Percentiles rank a stretch among this genome's conserved stretches.
These are phyloP conservation scores for Prolemur simus DNA, from an alignment of 2,113 vertebrate species.

Conservation along the genomic window DNA sequence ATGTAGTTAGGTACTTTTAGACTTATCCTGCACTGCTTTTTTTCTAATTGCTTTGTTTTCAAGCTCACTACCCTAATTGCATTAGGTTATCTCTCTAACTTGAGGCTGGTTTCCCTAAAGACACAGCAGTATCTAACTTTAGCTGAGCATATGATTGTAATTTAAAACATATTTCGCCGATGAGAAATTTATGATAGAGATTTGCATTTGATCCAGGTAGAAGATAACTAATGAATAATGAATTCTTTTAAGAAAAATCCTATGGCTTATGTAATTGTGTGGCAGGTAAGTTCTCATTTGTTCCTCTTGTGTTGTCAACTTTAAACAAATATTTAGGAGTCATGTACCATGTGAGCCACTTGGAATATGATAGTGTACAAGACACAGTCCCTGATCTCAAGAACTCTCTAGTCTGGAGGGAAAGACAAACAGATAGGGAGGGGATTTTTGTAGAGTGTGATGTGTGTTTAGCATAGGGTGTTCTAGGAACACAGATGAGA, in stretches of 20 bases:
- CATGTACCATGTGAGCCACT: not conserved
- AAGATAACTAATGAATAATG: not conserved
- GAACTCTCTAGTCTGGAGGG: not conserved
- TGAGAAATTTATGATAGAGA: not conserved
- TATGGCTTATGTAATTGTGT: not conserved
- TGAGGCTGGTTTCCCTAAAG: not conserved
- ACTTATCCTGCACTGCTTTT: not conserved
- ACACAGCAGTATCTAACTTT: not conserved
- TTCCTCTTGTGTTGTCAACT: not conserved
- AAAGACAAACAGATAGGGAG: not conserved
- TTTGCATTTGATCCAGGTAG: not conserved
- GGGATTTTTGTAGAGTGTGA: not conserved
- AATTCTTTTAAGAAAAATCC: not conserved
- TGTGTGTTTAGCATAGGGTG: not conserved
- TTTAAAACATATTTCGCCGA: not conserved
- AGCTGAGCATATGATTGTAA: not conserved
- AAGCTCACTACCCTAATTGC: not conserved
- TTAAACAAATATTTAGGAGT: conserved; percentile 3
- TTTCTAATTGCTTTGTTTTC: conserved; percentile 21
- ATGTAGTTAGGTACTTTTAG: not conserved
- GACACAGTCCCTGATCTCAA: not conserved
- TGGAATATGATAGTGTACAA: not conserved
- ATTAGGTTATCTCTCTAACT: not conserved
- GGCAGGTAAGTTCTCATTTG: not conserved
- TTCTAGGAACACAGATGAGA: not conserved